phyloP scores from a whole-genome alignment of 2,113 vertebrate genomes.

The Macrotus californicus region DNA sequence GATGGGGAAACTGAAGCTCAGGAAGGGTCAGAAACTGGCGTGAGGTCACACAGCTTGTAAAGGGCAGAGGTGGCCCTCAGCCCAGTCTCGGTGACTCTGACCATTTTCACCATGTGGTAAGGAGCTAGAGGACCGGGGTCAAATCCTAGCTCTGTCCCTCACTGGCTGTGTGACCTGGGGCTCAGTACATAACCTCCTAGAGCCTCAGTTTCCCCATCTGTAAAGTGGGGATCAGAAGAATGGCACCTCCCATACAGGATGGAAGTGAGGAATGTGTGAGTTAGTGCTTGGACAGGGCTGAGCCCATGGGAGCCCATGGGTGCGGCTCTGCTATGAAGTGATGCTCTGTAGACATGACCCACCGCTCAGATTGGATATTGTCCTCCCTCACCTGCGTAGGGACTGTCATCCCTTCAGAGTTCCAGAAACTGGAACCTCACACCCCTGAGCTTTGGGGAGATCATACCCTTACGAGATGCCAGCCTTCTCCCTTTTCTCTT shows the following conservation, averaged over 20 bases:
- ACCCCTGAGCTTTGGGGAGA: too few species aligned
- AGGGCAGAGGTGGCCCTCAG: background rate
- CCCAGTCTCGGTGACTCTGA: too few species aligned
- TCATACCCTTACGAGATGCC: background rate
- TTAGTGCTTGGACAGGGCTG: rapidly evolving
- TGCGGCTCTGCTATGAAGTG: rapidly evolving
- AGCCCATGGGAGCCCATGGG: rapidly evolving
- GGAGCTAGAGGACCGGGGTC: background rate
- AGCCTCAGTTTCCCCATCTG: background rate
- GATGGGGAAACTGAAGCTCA: background rate
- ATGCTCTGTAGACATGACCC: rapidly evolving
- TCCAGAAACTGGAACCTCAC: too few species aligned
- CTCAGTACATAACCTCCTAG: rapidly evolving
- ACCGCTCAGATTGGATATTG: background rate
- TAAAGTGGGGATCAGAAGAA: background rate
- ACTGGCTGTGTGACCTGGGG: background rate
- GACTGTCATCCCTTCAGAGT: rapidly evolving
- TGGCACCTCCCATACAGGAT: rapidly evolving
- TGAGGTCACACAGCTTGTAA: background rate
- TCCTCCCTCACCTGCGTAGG: rapidly evolving
- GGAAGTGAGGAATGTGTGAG: background rate
- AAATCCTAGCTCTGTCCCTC: background rate
- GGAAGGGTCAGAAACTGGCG: background rate
- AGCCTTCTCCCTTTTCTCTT: background rate
- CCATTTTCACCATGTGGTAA: background rate